Percentiles rank a stretch among this genome's conserved stretches.
Evolutionary conservation across 2,113 vertebrate genomes (phyloP).

Genomic region (Gadus macrocephalus): DNA sequence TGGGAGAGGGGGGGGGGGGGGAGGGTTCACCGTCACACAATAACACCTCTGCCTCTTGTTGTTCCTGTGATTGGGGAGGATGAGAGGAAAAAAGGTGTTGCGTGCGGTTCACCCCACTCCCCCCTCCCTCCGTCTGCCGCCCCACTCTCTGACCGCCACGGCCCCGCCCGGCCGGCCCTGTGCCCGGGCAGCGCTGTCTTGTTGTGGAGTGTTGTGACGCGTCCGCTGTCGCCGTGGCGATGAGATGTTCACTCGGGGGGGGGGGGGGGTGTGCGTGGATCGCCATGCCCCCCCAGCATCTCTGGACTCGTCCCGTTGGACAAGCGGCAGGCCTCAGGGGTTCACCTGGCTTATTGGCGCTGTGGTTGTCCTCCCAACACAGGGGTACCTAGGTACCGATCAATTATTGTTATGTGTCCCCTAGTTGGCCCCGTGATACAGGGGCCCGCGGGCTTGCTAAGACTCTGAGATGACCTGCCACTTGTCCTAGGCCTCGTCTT

Average conservation of each 20-base stretch:
- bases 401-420: too few relatives aligned
- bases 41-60: too few relatives aligned
- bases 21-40: conserved; percentile 5
- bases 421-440: conserved; percentile 9
- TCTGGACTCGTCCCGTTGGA: conserved; percentile 50
- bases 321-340: conserved; percentile 61
- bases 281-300: conserved; percentile 44
- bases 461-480: conserved; percentile 52
- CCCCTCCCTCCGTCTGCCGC: conserved; percentile 8
- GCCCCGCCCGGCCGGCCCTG: conserved; percentile 40
- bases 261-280: background rate
- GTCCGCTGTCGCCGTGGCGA: conserved; percentile 58
- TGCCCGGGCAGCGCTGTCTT: conserved; percentile 63
- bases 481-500: conserved; percentile 58
- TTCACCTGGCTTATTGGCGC: background rate
- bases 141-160: too few relatives aligned
- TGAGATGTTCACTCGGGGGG: conserved; percentile 5
- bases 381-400: too few relatives aligned
- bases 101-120: conserved; percentile 39
- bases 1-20: conserved; percentile 37
- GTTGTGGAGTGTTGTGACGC: conserved; percentile 73
- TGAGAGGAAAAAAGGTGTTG: too few relatives aligned
- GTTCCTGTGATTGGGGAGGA: too few relatives aligned
- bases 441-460: conserved; percentile 16
- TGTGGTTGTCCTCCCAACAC: too few relatives aligned